These are phyloP conservation scores for Kryphioiulus occultus DNA, from an alignment of 2,888 invertebrate genomes.

Conservation along the genomic window DNA sequence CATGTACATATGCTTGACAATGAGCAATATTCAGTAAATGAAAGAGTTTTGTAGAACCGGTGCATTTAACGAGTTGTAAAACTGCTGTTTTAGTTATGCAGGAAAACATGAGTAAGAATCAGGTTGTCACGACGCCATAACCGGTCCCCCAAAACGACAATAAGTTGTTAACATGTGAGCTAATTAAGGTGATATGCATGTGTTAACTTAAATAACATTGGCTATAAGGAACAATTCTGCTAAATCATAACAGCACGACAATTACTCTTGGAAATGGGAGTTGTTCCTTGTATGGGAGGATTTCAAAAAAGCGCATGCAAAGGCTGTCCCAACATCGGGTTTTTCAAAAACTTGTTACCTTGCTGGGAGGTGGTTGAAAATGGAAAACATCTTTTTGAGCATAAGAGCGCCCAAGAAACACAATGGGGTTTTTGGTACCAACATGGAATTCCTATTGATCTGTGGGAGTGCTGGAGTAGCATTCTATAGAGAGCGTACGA, in stretches of 20 bases:
- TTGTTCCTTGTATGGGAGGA: neutral
- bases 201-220: neutral
- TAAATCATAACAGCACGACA: neutral
- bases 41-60: neutral
- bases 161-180: neutral
- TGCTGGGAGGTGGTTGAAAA: neutral
- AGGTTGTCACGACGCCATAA: neutral
- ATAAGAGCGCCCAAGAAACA: constrained; percentile 20
- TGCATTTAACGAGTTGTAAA: neutral
- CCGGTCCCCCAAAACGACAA: neutral
- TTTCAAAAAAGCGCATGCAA: neutral
- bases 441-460: constrained; percentile 11
- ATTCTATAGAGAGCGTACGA: constrained; percentile 7
- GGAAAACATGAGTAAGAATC: neutral
- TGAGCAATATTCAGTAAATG: neutral
- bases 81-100: neutral
- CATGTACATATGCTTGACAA: neutral
- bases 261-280: neutral
- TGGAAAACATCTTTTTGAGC: neutral
- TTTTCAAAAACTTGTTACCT: constrained; percentile 24
- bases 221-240: neutral
- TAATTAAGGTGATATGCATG: neutral
- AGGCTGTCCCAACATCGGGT: neutral
- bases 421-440: constrained; percentile 36
- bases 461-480: neutral